Base-by-base conservation (phyloP, 1,140 invertebrate species). In the Drepana arcuata region DNA sequence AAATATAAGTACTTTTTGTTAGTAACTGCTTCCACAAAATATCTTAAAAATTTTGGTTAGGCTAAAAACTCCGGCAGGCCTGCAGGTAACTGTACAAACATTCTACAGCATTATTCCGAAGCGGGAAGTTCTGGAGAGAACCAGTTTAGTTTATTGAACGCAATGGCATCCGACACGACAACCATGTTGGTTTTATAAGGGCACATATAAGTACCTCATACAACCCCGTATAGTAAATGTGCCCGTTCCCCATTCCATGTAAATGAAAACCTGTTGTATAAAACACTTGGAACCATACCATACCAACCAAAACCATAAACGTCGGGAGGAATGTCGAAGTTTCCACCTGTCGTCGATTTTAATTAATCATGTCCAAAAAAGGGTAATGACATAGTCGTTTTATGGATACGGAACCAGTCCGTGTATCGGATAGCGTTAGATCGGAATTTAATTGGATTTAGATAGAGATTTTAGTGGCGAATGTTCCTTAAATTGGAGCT, bases 71-170 rank as follows among this genome's bases (percentile, higher is more conserved):
- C n/a, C 23, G 13, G 4, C 14, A 44, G 38, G 36, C 48, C 48
- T 29, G 42, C 43, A 49, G 41, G 23, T 79, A 79, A 75, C 74
- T 68, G 74, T 75, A 68, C 36, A 62, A 47, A 44, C 58, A 73
- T 73, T 75, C 69, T 71, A 73, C 67, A 55, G 67, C 50, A 69
- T 75, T 63, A 69, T 62, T 61, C 49, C 56, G 35, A 70, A 70
- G 60, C 71, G 65, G 71, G 69, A 75, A 74, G 69, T 58, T 58
- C 67, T 59, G 56, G 49, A 53, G 44, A 33, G 44, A 73, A 74
- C 73, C 62, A 40, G 73, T 74, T 72, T 66, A 40, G 70, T 66
- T 59, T 74, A 62, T 60, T 62, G 67, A 71, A 73, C 68, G 73
- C 65, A 41, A 43, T 44, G 70, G 68, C 58, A 75, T 72, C 56